Evolutionary conservation across 2,113 vertebrate species (phyloP), one percentile per base, ranked within the genome.

Genomic region (Rissa tridactyla): DNA sequence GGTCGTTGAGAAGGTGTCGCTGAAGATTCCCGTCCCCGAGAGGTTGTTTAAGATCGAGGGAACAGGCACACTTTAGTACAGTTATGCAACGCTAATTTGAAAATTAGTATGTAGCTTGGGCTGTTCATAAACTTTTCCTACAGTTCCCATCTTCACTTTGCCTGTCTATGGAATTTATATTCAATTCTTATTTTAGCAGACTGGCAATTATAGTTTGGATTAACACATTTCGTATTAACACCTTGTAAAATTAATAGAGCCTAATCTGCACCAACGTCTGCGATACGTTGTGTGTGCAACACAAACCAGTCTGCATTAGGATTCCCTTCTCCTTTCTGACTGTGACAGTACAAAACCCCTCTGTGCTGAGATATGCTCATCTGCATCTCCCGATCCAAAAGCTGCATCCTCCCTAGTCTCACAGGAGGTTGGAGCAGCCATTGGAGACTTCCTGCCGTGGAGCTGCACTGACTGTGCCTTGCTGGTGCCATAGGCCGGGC

Each of bases 391-490:
- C 19, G 29, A 38, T 34, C 51, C 69, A 60, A n/a, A 86, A 80
- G 19, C 52, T 0, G 0, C 51, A 61, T 60, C 51, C 26, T 82
- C 18, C 4, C 8, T 29, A 36, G 26, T 70, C 44, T 66, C 3
- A 1, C 40, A 15, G 34, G 27, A 77, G 21, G 7, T 5, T 3
- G 9, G 6, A 87, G 49, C n/a, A 60, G 65, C 29, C 38, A 4
- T 6, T 4, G 5, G 19, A 44, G 20, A 30, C 23, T 15, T 6
- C 11, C 58, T 73, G 54, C 21, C 7, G 1, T 3, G 7, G 21
- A 54, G 34, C 34, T 36, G 30, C 32, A 5, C 40, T 51, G 32
- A 30, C 19, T 6, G 2, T 6, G 34, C 21, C 0, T 0, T 76
- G 44, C 42, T 8, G 36, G 44, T 10, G 17, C 15, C 38, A 8